Base-by-base conservation (phyloP, 1,140 invertebrate species). In the Phortica variegata region DNA sequence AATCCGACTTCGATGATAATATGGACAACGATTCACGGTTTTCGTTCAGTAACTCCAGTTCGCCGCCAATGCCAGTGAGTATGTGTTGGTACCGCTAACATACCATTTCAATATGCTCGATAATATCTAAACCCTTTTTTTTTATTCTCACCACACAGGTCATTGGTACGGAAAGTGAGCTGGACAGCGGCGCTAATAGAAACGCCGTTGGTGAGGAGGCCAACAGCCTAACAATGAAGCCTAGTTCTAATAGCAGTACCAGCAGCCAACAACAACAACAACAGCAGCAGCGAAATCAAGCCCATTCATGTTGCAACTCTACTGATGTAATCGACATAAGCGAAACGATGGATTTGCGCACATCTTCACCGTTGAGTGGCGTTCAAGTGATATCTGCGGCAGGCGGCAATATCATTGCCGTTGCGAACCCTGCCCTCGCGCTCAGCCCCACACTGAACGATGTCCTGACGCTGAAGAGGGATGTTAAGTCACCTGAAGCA, bases 381-480 rank as follows among this genome's bases (percentile, higher is more conserved):
- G 83, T 85, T 10, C 77, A 90, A 81, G 86, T 92, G 43, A 88
- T 91, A 54, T 86, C 90, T 0, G 87, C 89, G 0, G 84, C 88
- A 17, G 89, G 88, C 2, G 87, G 88, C 63, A 89, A 90, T 74
- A 91, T 92, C 56, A 92, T 92, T 61, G 90, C 90, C 0, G 89
- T 92, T 2, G 87, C 89, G 7, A 91, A 91, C 80, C 90, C 90
- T 12, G 90, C 89, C 2, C 77, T 92, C 50, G 81, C 81, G 0
- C 77, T 85, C 63, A 76, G 74, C 43, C 73, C 73, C 15, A 69
- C 71, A 0, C 34, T 76, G 4, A 65, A 70, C 5, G 74, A 76
- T 32, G 56, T 60, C 1, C 47, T 68, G 9, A 47, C 43, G 20
- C 46, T 76, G 3, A 76, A 76, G 41, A 49, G 74, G 1, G 75